Evolutionary conservation across 1,140 invertebrate species (phyloP), one percentile per base, ranked within the genome.

Genomic region (Thaumatotibia leucotreta): DNA sequence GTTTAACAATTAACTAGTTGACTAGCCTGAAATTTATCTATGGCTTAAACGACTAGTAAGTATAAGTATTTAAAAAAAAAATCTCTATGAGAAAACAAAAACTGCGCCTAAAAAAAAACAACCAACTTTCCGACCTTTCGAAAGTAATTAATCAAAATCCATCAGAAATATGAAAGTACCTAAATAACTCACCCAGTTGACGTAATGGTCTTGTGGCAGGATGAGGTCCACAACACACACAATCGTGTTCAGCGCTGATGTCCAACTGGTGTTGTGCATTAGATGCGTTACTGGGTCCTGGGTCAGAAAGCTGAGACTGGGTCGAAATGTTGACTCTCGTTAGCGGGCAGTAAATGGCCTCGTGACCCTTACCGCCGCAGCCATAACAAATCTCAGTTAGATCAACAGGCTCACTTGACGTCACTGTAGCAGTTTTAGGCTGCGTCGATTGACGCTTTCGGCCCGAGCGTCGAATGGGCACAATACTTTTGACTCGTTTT

Each of bases 351-450:
- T 14, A 8, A 23, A 32, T 17, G n/a, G 66, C 61, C 14, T 63
- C 31, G 31, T 67, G 66, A 3, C 66, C 66, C n/a, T 27, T 10
- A 10, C 63, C 24, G n/a, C 61, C 61, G 14, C 66, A 67, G 4
- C 6, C 17, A 20, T 45, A 45, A 45, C 14, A 45, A 17, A 1
- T 17, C 14, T 45, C 14, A 17, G 39, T 17, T 8, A 45, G 4
- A 6, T 45, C 17, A 14, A 8, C 17, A 45, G 39, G 8, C 39
- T 45, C 20, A 45, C 39, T 45, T 45, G 17, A 45, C 5, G 14
- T 45, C 9, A 1, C 39, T 8, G 6, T 9, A 45, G 39, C 39
- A 1, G n/a, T 45, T 8, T 17, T 45, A 20, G 14, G 5, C n/a
- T 45, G 17, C 39, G 14, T 20, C 2, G 5, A 20, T 14, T 45